phyloP scores from a whole-genome alignment of 1,140 invertebrate genomes.

The Drosophila teissieri region DNA sequence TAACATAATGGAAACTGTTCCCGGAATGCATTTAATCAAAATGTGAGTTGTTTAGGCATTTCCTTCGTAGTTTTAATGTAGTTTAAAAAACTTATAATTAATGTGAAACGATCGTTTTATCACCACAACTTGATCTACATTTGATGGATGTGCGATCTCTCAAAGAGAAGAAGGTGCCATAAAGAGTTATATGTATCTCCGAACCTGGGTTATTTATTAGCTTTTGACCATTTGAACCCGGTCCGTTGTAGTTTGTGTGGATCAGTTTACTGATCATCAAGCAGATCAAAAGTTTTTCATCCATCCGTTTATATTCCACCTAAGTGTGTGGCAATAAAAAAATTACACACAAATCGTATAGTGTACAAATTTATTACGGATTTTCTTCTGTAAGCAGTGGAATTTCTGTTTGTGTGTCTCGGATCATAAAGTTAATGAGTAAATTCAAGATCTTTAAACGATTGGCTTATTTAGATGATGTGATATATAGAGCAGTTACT shows the following conservation, averaged over 20 bases:
- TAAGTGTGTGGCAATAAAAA: conserved; percentile 56
- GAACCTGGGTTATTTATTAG: conserved; percentile 66
- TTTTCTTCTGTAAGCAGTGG: conserved; percentile 19
- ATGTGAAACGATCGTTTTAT: conserved; percentile 76
- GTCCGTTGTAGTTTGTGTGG: conserved; percentile 58
- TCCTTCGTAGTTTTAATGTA: conserved; percentile 49
- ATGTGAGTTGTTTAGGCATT: conserved; percentile 48
- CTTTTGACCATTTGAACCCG: conserved; percentile 63
- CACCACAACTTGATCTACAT: conserved; percentile 78
- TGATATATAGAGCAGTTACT: conserved; percentile 9
- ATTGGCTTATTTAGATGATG: conserved; percentile 9
- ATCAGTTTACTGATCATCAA: conserved; percentile 75
- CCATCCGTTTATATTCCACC: conserved; percentile 31
- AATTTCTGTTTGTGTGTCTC: conserved; percentile 11
- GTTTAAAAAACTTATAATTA: conserved; percentile 81
- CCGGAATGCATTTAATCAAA: conserved; percentile 74
- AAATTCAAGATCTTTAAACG: conserved; percentile 19
- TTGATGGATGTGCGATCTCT: conserved; percentile 60
- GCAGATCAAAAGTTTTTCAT: conserved; percentile 38
- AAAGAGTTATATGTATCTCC: conserved; percentile 35
- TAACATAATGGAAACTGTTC: conserved; percentile 76
- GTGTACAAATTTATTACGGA: conserved; percentile 65
- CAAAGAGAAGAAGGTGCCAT: conserved; percentile 54
- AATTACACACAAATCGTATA: conserved; percentile 39
- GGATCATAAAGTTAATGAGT: conserved; percentile 32